phyloP scores from a whole-genome alignment of 2,888 invertebrate species.

The Bombylius major region DNA sequence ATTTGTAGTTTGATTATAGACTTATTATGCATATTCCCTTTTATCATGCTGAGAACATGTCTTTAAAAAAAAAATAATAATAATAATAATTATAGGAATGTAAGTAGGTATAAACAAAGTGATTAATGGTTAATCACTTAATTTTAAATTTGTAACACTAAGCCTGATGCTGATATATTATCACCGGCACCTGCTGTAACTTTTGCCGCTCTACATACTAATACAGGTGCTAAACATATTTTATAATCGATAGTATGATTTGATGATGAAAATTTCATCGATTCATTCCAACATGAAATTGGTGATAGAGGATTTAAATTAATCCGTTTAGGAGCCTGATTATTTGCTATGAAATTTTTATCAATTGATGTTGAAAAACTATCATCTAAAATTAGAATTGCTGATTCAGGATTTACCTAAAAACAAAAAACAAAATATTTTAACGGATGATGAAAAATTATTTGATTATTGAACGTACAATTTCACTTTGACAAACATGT shows the following conservation, averaged over 20 bases:
- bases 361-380: slow-evolving; percentile 63
- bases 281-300: slow-evolving; percentile 72
- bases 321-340: slow-evolving; percentile 43
- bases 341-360: slow-evolving; percentile 20
- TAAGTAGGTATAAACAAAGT: no score
- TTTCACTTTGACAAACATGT: slow-evolving; percentile 61
- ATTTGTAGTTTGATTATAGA: no score
- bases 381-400: slow-evolving; percentile 59
- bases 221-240: slow-evolving; percentile 70
- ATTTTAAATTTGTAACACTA: slow-evolving; percentile 49
- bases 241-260: slow-evolving; percentile 31
- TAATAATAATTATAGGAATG: no score
- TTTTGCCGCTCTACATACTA: slow-evolving; percentile 68
- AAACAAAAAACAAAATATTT: not conserved
- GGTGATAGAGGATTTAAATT: slow-evolving; percentile 56
- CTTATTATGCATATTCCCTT: no score
- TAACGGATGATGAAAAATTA: not conserved
- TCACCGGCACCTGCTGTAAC: slow-evolving; percentile 80
- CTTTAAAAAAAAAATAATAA: not conserved
- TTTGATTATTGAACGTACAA: slow-evolving; percentile 22
- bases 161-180: slow-evolving; percentile 79
- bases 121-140: not conserved
- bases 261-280: slow-evolving; percentile 23
- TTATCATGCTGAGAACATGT: no score
- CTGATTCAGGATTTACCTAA: slow-evolving; percentile 34